Evolutionary conservation across 1,140 invertebrate species (phyloP).

Genomic region (Macrocentrus cingulum): DNA sequence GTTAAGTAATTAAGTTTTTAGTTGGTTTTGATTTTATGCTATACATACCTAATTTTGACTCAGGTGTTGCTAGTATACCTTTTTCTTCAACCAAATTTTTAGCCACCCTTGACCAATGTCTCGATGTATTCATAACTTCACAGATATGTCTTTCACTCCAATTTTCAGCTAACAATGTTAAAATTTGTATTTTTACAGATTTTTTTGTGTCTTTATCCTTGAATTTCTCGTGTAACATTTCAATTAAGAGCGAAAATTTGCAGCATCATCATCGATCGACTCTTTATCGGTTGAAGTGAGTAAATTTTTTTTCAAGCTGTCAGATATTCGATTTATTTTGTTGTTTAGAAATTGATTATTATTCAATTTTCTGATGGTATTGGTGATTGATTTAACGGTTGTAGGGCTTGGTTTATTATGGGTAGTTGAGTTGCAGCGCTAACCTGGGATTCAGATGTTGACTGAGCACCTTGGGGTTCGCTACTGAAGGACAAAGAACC

Average conservation of each 20-base stretch:
- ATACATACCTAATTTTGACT: conserved; percentile 13
- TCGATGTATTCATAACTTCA: conserved; percentile 1
- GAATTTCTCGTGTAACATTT: conserved; percentile 9
- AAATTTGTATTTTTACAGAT: conserved; percentile 1
- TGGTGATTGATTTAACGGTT: conserved; percentile 7
- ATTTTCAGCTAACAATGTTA: conserved; percentile 11
- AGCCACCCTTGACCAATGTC: conserved; percentile 9
- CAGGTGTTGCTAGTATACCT: conserved; percentile 7
- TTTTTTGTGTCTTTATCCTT: conserved; percentile 6
- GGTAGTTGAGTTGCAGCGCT: conserved; percentile 10
- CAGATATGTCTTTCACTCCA: conserved; percentile 8
- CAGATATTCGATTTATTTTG: conserved; percentile 6
- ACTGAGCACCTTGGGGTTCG: background rate
- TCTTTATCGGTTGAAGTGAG: conserved; percentile 2
- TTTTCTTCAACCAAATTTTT: conserved; percentile 9
- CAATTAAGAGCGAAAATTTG: conserved; percentile 12
- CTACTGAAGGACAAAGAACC: conserved; percentile 7
- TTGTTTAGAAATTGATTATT: conserved; percentile 10
- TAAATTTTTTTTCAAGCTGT: conserved; percentile 7
- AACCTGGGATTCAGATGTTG: conserved; percentile 3
- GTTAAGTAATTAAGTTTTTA: conserved; percentile 6
- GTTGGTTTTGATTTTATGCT: conserved; percentile 1
- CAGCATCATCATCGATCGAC: conserved; percentile 8
- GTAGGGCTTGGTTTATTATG: conserved; percentile 4
- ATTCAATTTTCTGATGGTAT: conserved; percentile 6